Conservation (phyloP, 1,140 invertebrate genomes). For the Ceratina calcarata region DNA sequence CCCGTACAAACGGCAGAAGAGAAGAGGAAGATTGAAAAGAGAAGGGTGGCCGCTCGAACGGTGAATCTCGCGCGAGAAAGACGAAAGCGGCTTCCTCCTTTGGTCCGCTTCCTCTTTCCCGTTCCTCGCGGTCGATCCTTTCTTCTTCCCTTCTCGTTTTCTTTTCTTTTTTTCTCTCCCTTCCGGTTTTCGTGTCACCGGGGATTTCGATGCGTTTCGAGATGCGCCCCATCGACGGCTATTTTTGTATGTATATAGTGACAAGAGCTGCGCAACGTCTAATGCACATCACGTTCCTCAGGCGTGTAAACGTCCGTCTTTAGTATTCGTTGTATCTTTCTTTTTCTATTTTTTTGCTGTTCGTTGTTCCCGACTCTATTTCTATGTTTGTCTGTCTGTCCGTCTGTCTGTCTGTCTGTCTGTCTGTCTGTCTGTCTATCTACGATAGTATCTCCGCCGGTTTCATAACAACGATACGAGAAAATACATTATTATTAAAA, state of each 20-base stretch:
- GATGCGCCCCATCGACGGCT: slow-evolving; percentile 56
- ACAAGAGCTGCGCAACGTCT: slow-evolving; percentile 63
- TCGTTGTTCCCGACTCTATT: slow-evolving; percentile 42
- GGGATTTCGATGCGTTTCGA: slow-evolving; percentile 54
- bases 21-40: slow-evolving; percentile 44
- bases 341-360: slow-evolving; percentile 11
- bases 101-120: slow-evolving; percentile 13
- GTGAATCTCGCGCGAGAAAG: slow-evolving; percentile 15
- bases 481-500: slow-evolving; percentile 37
- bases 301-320: slow-evolving; percentile 34
- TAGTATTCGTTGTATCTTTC: slow-evolving; percentile 22
- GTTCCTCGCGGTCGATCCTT: neutral
- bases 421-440: slow-evolving; percentile 53
- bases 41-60: neutral
- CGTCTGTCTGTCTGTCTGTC: slow-evolving; percentile 56
- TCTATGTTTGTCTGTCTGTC: slow-evolving; percentile 38
- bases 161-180: neutral
- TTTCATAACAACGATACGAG: slow-evolving; percentile 59
- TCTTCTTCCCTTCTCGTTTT: slow-evolving; percentile 13
- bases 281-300: slow-evolving; percentile 65
- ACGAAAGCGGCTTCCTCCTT: slow-evolving; percentile 17
- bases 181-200: slow-evolving; percentile 24
- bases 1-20: slow-evolving; percentile 36
- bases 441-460: slow-evolving; percentile 58
- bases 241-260: slow-evolving; percentile 66